Evolutionary conservation across 53 echinoderm and acorn worm species (phyloP).

Genomic region (Temnopleurus reevesii): DNA sequence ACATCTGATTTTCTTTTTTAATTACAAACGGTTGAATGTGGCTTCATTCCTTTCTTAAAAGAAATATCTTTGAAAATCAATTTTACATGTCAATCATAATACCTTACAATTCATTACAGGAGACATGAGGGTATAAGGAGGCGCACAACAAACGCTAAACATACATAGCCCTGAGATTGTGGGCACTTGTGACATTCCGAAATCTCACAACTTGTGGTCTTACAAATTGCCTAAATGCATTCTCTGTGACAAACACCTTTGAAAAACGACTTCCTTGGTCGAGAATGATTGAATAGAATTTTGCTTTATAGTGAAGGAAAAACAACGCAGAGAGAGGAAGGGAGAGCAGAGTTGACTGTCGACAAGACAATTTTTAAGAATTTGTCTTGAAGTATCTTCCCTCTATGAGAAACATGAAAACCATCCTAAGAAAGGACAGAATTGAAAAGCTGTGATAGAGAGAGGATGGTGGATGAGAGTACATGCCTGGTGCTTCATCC

Average conservation of each 20-base stretch:
- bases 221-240: slow-evolving; percentile 17
- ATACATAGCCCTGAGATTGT: no score
- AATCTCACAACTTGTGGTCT: neutral
- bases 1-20: no score
- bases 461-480: neutral
- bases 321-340: neutral
- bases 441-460: neutral
- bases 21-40: no score
- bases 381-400: slow-evolving; percentile 2
- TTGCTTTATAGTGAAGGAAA: neutral
- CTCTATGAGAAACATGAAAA: neutral
- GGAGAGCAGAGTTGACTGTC: neutral
- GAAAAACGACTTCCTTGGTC: slow-evolving; percentile 9
- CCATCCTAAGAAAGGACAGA: slow-evolving; percentile 24
- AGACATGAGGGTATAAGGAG: no score
- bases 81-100: no score
- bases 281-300: slow-evolving; percentile 5
- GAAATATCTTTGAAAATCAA: no score
- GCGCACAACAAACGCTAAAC: no score
- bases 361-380: slow-evolving; percentile 6
- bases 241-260: slow-evolving; percentile 7
- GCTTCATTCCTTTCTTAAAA: no score
- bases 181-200: neutral
- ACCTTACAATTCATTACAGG: no score
- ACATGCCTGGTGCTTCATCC: neutral